These are phyloP conservation scores for Tragelaphus scriptus DNA, from an alignment of 2,113 vertebrate species.

Conservation along the genomic window DNA sequence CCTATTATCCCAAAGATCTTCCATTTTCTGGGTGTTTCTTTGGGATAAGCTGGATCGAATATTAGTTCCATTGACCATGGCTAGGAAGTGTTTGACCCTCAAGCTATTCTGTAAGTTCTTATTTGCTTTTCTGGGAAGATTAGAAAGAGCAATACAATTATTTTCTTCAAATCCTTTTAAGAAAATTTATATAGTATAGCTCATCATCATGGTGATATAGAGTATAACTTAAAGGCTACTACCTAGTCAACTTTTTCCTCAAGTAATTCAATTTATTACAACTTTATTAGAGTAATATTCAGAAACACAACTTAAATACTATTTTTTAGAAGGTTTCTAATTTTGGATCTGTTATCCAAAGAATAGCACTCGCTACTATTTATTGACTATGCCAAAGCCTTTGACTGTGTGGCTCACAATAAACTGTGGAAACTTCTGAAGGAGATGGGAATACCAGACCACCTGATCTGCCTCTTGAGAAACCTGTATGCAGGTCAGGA, in stretches of 20 bases:
- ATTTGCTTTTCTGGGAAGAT: neutral
- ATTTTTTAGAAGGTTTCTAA: neutral
- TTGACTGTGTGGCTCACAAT: neutral
- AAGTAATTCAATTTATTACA: slow-evolving; percentile 14
- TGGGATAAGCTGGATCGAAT: neutral
- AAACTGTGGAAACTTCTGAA: neutral
- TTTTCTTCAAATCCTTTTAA: neutral
- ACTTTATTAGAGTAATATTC: neutral
- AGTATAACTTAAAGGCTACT: slow-evolving; percentile 13
- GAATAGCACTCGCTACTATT: neutral
- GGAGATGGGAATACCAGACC: neutral
- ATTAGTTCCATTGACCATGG: neutral
- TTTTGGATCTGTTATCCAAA: neutral
- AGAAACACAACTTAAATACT: neutral
- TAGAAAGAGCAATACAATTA: neutral
- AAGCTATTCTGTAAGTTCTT: neutral
- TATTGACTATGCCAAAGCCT: neutral
- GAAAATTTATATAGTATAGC: neutral
- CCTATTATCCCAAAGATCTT: neutral
- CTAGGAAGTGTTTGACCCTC: neutral
- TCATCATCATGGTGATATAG: neutral
- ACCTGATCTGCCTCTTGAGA: neutral
- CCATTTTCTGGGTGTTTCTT: neutral
- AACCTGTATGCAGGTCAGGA: neutral
- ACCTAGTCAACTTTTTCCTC: neutral